These are phyloP conservation scores for Dermochelys coriacea DNA, from an alignment of 2,797 vertebrate species.

Conservation along the genomic window DNA sequence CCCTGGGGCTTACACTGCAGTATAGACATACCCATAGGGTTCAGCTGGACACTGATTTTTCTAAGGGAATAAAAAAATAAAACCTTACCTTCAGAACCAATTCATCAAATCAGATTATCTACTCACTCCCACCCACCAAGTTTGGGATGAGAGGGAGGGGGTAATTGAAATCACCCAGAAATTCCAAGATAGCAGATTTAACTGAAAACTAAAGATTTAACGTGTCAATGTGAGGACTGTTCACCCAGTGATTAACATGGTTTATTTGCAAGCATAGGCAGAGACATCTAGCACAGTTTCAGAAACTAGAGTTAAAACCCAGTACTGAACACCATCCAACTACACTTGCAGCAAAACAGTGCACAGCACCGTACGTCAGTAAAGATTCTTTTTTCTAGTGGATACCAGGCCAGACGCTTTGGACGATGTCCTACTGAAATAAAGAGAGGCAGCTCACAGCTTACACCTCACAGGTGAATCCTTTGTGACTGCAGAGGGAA, in stretches of 20 bases:
- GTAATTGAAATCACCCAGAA: not conserved
- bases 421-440: constrained; percentile 47
- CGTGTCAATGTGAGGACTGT: not conserved
- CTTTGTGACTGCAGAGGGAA: not conserved
- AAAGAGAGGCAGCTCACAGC: constrained; percentile 18
- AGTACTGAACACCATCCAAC: constrained; percentile 20
- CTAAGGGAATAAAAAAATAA: not conserved
- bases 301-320: not conserved
- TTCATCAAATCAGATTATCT: not conserved
- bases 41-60: not conserved
- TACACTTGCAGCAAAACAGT: not conserved
- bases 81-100: not conserved
- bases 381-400: not conserved
- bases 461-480: not conserved
- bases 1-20: not conserved
- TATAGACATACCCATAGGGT: not conserved
- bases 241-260: not conserved
- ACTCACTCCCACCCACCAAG: not conserved
- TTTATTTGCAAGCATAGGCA: not conserved
- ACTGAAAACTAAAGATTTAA: not conserved
- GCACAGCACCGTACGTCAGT: not conserved
- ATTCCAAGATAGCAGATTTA: not conserved
- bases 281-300: not conserved
- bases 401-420: not conserved
- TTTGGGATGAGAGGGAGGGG: not conserved